A percentile compares a stretch with the other conserved stretches of the same genome.
phyloP scores from a whole-genome alignment of 2,113 vertebrate species.

The Corythornis cristatus region DNA sequence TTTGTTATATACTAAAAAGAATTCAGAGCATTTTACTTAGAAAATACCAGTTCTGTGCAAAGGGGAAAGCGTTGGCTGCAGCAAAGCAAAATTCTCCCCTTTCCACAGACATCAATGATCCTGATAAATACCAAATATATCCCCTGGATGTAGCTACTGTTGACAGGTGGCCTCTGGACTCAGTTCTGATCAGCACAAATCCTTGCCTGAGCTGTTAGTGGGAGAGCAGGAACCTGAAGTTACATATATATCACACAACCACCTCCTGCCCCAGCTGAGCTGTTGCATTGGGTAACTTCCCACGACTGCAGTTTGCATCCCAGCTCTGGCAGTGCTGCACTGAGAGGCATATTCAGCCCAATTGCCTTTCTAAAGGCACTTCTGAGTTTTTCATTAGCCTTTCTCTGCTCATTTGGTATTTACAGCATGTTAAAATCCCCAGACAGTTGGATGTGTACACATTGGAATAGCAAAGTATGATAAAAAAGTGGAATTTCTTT shows the following conservation, averaged over 20 bases:
- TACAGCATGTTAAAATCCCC: neutral
- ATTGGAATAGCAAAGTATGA: neutral
- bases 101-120: neutral
- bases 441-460: neutral
- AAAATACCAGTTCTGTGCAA: neutral
- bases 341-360: neutral
- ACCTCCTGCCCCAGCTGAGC: rapidly evolving
- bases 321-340: neutral
- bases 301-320: neutral
- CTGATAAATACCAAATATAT: neutral
- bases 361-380: neutral
- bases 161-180: neutral
- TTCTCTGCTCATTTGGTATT: neutral
- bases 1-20: neutral
- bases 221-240: neutral
- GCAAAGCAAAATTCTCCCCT: neutral
- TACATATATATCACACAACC: neutral
- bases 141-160: neutral
- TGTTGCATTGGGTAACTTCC: neutral
- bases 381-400: neutral
- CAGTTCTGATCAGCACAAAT: neutral
- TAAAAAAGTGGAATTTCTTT: neutral
- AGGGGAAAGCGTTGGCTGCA: neutral
- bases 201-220: neutral
- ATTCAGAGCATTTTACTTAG: neutral